Conservation (phyloP, 2,888 invertebrate genomes). For the Heteromurus nitidus region DNA sequence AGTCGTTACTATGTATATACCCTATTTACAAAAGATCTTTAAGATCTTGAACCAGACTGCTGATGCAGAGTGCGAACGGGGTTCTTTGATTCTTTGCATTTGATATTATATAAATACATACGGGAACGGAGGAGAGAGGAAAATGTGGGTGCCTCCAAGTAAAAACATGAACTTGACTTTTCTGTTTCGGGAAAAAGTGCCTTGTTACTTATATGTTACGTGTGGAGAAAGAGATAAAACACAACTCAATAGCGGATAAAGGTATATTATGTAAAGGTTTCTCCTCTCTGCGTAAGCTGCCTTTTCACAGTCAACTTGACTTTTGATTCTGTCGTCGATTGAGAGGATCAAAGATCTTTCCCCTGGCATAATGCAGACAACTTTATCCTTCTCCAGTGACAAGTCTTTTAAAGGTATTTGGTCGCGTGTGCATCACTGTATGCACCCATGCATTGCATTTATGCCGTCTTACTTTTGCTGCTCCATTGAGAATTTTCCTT, state of each 20-base stretch:
- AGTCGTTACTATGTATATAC: neutral
- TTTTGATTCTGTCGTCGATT: slow-evolving; percentile 17
- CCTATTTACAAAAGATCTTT: slow-evolving; percentile 21
- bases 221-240: neutral
- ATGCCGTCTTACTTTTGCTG: neutral
- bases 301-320: slow-evolving; percentile 11
- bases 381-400: neutral
- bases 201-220: slow-evolving; percentile 7
- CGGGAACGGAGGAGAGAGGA: too few species aligned
- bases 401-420: neutral
- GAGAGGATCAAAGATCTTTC: slow-evolving; percentile 32
- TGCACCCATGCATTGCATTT: slow-evolving; percentile 13
- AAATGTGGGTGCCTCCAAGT: slow-evolving; percentile 22
- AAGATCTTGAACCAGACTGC: neutral
- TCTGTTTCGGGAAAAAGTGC: neutral
- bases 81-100: neutral
- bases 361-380: neutral
- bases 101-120: neutral
- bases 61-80: neutral
- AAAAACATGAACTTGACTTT: slow-evolving; percentile 27
- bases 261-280: neutral
- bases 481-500: neutral
- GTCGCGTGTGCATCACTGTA: neutral
- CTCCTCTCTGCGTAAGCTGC: neutral
- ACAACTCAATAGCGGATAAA: neutral